Evolutionary conservation across 2,888 invertebrate genomes (phyloP).

Genomic region (Catocala sponsa): DNA sequence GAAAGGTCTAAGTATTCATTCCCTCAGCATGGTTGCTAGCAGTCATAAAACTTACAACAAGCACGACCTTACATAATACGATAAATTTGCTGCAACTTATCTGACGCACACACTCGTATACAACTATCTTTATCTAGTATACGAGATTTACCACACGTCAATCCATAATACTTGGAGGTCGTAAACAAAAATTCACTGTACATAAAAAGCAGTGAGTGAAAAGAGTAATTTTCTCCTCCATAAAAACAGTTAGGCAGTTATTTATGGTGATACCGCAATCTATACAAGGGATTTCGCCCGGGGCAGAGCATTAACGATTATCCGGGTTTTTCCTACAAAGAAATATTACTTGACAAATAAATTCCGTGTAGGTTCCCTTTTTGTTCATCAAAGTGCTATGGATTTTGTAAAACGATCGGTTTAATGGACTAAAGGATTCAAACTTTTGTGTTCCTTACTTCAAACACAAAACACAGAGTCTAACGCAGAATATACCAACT

Average conservation of each 20-base stretch:
- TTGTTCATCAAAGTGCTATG: slow-evolving; percentile 61
- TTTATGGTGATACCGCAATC: slow-evolving; percentile 86
- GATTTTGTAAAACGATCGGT: slow-evolving; percentile 43
- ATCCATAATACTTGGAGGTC: slow-evolving; percentile 56
- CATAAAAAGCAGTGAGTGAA: slow-evolving; percentile 82
- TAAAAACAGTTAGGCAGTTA: slow-evolving; percentile 86
- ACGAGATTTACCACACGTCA: slow-evolving; percentile 50
- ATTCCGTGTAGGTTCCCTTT: slow-evolving; percentile 73
- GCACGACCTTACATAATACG: slow-evolving; percentile 35
- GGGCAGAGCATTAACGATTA: slow-evolving; percentile 85
- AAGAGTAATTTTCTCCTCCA: slow-evolving; percentile 83
- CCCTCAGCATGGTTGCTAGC: slow-evolving; percentile 4
- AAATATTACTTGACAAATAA: slow-evolving; percentile 85
- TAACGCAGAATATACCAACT: not conserved
- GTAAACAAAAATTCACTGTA: slow-evolving; percentile 75
- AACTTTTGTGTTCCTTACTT: slow-evolving; percentile 18
- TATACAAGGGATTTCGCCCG: slow-evolving; percentile 83
- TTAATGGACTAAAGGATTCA: slow-evolving; percentile 26
- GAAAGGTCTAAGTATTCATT: slow-evolving; percentile 24
- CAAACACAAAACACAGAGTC: slow-evolving; percentile 10
- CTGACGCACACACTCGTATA: slow-evolving; percentile 43
- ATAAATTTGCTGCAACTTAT: slow-evolving; percentile 47
- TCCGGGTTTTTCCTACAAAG: slow-evolving; percentile 77
- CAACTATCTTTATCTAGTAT: slow-evolving; percentile 48
- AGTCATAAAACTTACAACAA: slow-evolving; percentile 29